A percentile compares a stretch with the other conserved stretches of the same genome.
phyloP scores from a whole-genome alignment of 2,797 vertebrate species.

The Danio aesculapii region DNA sequence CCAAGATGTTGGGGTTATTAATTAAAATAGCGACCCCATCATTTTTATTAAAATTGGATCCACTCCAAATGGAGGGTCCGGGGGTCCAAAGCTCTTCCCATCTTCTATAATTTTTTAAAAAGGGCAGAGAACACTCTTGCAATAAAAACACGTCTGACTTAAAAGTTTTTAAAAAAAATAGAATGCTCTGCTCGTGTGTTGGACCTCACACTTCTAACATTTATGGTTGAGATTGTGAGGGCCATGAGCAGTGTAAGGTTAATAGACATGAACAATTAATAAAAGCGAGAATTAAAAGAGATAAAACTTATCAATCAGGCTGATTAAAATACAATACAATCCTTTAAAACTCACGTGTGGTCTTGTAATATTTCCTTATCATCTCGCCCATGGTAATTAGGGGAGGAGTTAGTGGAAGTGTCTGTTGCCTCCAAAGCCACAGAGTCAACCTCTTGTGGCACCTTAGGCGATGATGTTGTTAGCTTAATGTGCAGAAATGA shows the following conservation, averaged over 20 bases:
- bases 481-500: neutral
- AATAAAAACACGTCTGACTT: slow-evolving; percentile 38
- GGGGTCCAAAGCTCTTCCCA: neutral
- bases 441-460: neutral
- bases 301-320: neutral
- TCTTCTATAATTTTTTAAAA: neutral
- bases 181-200: neutral
- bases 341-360: neutral
- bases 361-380: neutral
- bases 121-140: slow-evolving; percentile 28
- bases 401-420: no score
- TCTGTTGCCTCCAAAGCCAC: rapidly evolving
- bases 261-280: no score
- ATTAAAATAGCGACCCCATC: neutral
- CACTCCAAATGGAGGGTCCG: neutral
- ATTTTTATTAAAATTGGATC: neutral
- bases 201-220: slow-evolving; percentile 38
- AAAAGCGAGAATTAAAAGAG: neutral
- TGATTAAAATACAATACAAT: neutral
- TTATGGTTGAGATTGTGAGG: neutral
- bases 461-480: neutral
- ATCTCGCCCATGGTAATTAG: neutral
- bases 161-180: neutral
- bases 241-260: slow-evolving; percentile 23
- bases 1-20: neutral